Conservation (phyloP, 2,888 invertebrate species). For the Xestobium rufovillosum region DNA sequence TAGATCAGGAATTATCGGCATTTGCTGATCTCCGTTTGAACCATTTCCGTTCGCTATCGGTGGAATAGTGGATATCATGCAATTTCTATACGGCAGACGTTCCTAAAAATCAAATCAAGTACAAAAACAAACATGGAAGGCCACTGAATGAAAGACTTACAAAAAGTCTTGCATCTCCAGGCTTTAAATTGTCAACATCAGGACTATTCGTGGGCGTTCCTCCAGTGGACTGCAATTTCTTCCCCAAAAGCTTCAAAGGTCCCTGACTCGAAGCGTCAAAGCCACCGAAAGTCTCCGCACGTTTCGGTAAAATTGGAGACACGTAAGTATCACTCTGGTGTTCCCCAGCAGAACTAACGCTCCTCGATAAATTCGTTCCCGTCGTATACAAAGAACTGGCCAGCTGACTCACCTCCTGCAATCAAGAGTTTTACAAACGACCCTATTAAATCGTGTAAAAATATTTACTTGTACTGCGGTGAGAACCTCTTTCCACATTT, state of each 20-base stretch:
- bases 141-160: conserved; percentile 28
- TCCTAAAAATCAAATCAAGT: conserved; percentile 33
- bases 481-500: conserved; percentile 77
- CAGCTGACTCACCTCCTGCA: conserved; percentile 65
- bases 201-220: conserved; percentile 38
- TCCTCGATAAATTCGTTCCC: conserved; percentile 75
- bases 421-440: conserved; percentile 7
- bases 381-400: conserved; percentile 66
- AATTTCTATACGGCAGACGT: conserved; percentile 47
- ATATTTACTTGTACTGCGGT: conserved; percentile 59
- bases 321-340: conserved; percentile 80
- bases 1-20: conserved; percentile 34
- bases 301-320: conserved; percentile 78
- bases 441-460: neutral
- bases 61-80: conserved; percentile 44
- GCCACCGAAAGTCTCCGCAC: conserved; percentile 95
- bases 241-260: conserved; percentile 36
- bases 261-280: conserved; percentile 60
- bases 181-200: conserved; percentile 40
- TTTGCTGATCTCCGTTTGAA: conserved; percentile 25
- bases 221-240: conserved; percentile 36
- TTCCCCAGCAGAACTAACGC: conserved; percentile 91
- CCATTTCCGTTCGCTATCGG: conserved; percentile 41
- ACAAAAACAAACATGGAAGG: conserved; percentile 8
- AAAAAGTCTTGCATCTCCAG: conserved; percentile 40